Conservation (phyloP, 1,140 invertebrate genomes). For the Apis cerana region DNA sequence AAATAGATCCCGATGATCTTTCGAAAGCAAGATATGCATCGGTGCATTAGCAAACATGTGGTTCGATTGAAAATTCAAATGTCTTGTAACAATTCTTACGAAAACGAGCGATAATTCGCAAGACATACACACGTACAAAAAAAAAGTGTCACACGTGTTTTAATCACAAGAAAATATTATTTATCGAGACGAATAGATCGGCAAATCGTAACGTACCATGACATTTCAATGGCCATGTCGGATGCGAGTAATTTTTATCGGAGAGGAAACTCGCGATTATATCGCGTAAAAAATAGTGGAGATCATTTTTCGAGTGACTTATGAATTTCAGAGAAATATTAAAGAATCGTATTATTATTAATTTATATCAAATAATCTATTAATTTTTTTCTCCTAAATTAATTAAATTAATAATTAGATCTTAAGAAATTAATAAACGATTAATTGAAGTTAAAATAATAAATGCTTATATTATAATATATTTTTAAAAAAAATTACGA, state of each 20-base stretch:
- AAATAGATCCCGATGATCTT: background rate
- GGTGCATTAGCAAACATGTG: background rate
- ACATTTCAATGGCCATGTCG: background rate
- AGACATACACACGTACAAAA: too few relatives aligned
- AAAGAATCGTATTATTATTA: background rate
- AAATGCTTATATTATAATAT: too few relatives aligned
- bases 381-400: too few relatives aligned
- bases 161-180: background rate
- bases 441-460: too few relatives aligned
- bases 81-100: background rate
- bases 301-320: background rate
- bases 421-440: too few relatives aligned
- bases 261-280: slow-evolving; percentile 1
- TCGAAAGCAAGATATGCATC: background rate
- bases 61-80: background rate
- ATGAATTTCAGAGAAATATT: background rate
- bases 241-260: slow-evolving; percentile 9
- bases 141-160: background rate
- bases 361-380: too few relatives aligned
- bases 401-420: too few relatives aligned
- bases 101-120: background rate
- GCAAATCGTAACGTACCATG: background rate
- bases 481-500: too few relatives aligned
- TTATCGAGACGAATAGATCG: background rate
- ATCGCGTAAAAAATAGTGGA: background rate